phyloP scores from a whole-genome alignment of 2,888 invertebrate genomes.

The Mimachlamys varia region DNA sequence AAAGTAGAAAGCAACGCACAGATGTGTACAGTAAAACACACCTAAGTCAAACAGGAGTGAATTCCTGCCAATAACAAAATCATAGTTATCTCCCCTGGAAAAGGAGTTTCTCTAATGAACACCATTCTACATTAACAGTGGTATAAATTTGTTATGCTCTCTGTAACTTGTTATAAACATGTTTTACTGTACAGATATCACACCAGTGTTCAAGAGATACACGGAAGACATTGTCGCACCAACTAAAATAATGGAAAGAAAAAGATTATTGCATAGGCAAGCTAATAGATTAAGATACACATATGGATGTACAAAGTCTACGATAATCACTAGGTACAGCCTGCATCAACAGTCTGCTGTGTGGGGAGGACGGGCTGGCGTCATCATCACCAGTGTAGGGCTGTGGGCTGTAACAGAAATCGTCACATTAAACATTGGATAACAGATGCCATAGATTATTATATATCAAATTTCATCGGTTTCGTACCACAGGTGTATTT shows the following conservation, averaged over 20 bases:
- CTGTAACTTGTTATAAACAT: background rate
- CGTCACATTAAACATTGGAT: background rate
- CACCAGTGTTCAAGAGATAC: background rate
- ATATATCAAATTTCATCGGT: too few relatives aligned
- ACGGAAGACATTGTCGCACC: background rate
- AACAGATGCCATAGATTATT: too few relatives aligned
- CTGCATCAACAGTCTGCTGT: background rate
- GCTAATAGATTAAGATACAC: background rate
- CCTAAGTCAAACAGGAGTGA: background rate
- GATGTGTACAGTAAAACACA: background rate
- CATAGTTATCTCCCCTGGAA: background rate
- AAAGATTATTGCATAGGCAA: background rate
- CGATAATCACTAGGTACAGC: background rate
- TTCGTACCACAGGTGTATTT: too few relatives aligned
- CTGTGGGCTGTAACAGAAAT: background rate
- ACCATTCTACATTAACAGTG: background rate
- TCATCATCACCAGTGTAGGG: constrained; percentile 16
- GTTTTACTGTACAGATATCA: background rate
- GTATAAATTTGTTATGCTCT: too few relatives aligned
- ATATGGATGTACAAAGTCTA: background rate
- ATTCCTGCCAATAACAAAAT: background rate
- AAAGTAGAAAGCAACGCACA: background rate
- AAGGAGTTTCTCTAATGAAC: background rate
- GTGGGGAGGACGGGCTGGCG: background rate
- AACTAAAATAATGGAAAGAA: background rate